Percentiles rank a stretch among this genome's conserved stretches.
Conservation (phyloP, 2,888 invertebrate species). For the Ophion costatus region DNA sequence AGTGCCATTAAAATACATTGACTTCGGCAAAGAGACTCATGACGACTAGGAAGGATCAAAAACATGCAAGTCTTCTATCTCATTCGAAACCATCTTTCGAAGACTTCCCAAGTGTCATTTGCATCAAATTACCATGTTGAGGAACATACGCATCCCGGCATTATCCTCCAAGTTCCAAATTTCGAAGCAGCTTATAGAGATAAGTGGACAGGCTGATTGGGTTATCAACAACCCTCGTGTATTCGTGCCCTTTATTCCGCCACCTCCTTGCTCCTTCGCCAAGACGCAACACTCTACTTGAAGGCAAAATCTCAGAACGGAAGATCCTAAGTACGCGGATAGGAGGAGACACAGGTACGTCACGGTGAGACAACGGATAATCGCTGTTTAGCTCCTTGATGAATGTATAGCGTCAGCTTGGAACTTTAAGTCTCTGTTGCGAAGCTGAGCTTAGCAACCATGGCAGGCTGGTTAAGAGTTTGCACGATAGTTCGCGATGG, state of each 20-base stretch:
- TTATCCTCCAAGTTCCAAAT: conserved; percentile 33
- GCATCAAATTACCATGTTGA: conserved; percentile 5
- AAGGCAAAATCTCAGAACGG: conserved; percentile 1
- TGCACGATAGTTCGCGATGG: conserved; percentile 67
- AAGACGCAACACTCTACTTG: conserved; percentile 8
- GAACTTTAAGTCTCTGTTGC: conserved; percentile 63
- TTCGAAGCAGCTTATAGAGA: conserved; percentile 52
- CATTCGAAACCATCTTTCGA: background rate
- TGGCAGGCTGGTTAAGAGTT: conserved; percentile 47
- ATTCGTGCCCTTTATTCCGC: background rate
- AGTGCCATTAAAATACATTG: no score
- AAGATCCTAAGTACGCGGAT: conserved; percentile 44
- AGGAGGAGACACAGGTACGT: conserved; percentile 42
- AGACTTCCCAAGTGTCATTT: background rate
- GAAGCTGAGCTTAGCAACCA: conserved; percentile 62
- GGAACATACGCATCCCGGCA: background rate
- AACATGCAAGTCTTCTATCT: conserved; percentile 1
- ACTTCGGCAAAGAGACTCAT: background rate
- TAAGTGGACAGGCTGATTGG: conserved; percentile 63
- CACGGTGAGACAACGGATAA: conserved; percentile 66
- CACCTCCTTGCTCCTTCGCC: conserved; percentile 9
- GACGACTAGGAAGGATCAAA: background rate
- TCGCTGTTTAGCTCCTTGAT: conserved; percentile 69
- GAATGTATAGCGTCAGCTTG: conserved; percentile 69
- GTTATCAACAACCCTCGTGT: conserved; percentile 63